These are phyloP conservation scores for Melanotaenia nigrans DNA, from an alignment of 2,797 vertebrate species.

Conservation along the genomic window DNA sequence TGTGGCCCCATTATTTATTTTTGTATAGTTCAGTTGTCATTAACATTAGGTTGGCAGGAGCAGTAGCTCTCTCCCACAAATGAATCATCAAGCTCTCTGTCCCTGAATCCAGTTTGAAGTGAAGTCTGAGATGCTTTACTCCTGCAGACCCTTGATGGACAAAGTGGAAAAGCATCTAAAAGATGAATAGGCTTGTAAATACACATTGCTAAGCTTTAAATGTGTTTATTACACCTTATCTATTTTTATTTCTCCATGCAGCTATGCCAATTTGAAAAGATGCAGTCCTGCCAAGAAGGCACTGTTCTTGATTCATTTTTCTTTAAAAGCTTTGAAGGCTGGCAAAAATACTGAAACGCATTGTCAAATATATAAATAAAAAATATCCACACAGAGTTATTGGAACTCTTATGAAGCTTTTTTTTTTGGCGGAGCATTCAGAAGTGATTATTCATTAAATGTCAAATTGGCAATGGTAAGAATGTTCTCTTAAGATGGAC, in stretches of 20 bases:
- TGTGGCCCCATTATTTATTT: conserved; percentile 38
- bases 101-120: conserved; percentile 15
- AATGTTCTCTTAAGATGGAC: conserved; percentile 20
- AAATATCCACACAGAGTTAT: conserved; percentile 21
- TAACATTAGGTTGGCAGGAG: conserved; percentile 23
- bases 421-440: conserved; percentile 36
- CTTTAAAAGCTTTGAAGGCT: conserved; percentile 31
- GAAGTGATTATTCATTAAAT: conserved; percentile 43
- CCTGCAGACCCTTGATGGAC: conserved; percentile 44
- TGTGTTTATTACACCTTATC: conserved; percentile 45
- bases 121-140: conserved; percentile 16
- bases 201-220: conserved; percentile 30
- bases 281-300: conserved; percentile 30
- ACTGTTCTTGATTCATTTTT: conserved; percentile 40
- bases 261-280: conserved; percentile 39
- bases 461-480: conserved; percentile 46
- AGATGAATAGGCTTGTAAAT: conserved; percentile 35
- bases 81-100: conserved; percentile 22
- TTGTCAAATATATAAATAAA: conserved; percentile 37
- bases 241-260: conserved; percentile 32
- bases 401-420: conserved; percentile 27
- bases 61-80: conserved; percentile 20
- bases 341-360: conserved; percentile 18
- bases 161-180: conserved; percentile 38
- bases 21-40: conserved; percentile 38